phyloP scores from a whole-genome alignment of 1,140 invertebrate species.

The Sarcophaga bullata region DNA sequence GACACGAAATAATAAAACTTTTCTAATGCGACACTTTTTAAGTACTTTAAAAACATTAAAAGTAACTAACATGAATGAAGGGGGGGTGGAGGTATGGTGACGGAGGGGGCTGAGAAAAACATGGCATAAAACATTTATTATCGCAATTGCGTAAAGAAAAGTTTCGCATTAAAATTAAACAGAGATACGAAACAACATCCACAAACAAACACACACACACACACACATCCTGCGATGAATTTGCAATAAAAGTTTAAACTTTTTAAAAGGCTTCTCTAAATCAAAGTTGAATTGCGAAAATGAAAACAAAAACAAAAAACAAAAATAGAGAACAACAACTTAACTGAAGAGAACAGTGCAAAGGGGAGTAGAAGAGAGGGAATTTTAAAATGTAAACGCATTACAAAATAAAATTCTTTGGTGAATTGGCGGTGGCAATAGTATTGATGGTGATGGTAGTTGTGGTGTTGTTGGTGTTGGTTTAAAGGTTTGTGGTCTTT shows the following conservation, averaged over 20 bases:
- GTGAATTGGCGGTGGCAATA: not conserved
- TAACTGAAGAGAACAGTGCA: not conserved
- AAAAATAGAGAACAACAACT: not conserved
- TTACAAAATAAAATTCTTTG: not conserved
- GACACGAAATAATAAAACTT: slow-evolving; percentile 29
- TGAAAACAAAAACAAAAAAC: not conserved
- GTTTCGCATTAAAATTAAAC: slow-evolving; percentile 16
- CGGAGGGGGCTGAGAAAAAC: not conserved
- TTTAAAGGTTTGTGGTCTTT: no score
- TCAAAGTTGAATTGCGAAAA: no score
- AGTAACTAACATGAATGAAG: not conserved
- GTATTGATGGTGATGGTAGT: not conserved
- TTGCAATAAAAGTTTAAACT: no score
- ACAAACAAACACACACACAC: not conserved
- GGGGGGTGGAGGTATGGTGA: not conserved
- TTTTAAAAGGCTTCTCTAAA: no score
- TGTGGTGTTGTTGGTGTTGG: no score
- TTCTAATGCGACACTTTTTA: slow-evolving; percentile 33
- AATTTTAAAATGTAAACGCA: slow-evolving; percentile 12
- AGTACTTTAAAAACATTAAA: slow-evolving; percentile 23
- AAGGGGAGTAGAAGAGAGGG: not conserved
- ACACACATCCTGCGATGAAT: not conserved
- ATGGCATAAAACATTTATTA: slow-evolving; percentile 33
- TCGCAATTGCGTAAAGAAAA: slow-evolving; percentile 31
- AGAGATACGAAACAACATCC: not conserved